These are phyloP conservation scores for Scomber colias DNA, from an alignment of 2,113 vertebrate genomes.

Conservation along the genomic window DNA sequence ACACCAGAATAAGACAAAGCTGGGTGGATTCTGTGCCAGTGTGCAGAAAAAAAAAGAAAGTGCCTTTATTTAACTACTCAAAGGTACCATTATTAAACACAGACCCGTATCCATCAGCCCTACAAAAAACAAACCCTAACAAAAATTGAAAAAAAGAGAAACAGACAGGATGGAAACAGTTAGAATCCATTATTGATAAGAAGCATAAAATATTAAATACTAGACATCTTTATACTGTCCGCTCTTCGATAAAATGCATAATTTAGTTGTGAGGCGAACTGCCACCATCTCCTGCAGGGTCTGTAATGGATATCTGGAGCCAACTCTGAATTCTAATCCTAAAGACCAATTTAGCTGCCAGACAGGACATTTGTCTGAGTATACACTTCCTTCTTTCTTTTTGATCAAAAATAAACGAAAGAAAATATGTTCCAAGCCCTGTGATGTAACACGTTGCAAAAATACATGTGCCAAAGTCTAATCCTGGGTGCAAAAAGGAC, in stretches of 20 bases:
- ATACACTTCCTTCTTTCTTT: background rate
- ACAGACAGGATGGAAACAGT: background rate
- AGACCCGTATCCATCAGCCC: too few species aligned
- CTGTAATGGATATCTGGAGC: too few species aligned
- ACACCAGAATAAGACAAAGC: slow-evolving; percentile 52
- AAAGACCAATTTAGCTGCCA: background rate
- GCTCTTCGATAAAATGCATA: background rate
- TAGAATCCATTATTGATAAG: too few species aligned
- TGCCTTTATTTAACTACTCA: slow-evolving; percentile 4
- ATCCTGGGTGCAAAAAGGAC: too few species aligned
- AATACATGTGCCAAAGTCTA: too few species aligned
- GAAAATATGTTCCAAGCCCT: background rate
- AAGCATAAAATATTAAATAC: background rate
- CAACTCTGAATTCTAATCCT: too few species aligned
- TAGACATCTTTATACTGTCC: background rate
- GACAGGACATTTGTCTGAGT: background rate
- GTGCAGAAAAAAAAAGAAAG: background rate
- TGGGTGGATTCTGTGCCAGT: slow-evolving; percentile 30
- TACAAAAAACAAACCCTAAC: background rate
- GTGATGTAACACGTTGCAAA: background rate
- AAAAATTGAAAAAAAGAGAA: background rate
- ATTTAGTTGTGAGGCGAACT: background rate
- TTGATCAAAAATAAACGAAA: background rate
- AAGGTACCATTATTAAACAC: slow-evolving; percentile 1
- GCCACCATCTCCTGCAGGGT: too few species aligned